Conservation (phyloP, 2,888 invertebrate species). For the Palloptera scutellata region DNA sequence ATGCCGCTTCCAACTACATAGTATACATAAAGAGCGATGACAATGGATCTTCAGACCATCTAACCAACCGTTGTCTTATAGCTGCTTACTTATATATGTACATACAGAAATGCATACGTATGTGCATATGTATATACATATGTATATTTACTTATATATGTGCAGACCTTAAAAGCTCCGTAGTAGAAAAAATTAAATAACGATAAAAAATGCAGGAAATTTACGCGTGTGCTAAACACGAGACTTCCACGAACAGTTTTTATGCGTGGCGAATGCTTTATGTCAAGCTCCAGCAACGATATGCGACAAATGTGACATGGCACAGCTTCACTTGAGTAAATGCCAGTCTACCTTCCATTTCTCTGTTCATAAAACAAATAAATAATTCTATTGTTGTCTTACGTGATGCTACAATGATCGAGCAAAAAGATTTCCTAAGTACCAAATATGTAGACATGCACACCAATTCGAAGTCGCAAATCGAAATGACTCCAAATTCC, state of each 20-base stretch:
- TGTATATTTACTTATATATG: conserved; percentile 2
- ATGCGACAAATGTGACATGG: conserved; percentile 39
- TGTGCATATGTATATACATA: too few relatives aligned
- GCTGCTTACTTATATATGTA: too few relatives aligned
- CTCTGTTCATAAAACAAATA: background rate
- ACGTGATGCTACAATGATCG: background rate
- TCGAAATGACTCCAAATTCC: too few relatives aligned
- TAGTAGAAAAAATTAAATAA: conserved; percentile 9
- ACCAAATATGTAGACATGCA: background rate
- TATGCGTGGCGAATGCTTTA: conserved; percentile 43
- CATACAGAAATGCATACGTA: too few relatives aligned
- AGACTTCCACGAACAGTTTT: conserved; percentile 61
- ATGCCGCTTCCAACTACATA: conserved; percentile 54
- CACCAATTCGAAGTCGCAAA: too few relatives aligned
- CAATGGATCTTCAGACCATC: background rate
- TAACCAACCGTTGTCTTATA: too few relatives aligned
- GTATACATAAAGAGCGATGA: background rate
- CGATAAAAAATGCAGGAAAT: conserved; percentile 49
- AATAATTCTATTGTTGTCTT: background rate
- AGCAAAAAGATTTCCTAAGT: background rate
- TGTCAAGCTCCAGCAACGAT: conserved; percentile 33
- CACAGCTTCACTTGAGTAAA: conserved; percentile 15
- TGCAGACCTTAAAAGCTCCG: conserved; percentile 2
- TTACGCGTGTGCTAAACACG: conserved; percentile 65
- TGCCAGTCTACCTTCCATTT: background rate